Percentiles rank a stretch among this genome's conserved stretches.
These are phyloP conservation scores for Neoarius graeffei DNA, from an alignment of 2,113 vertebrate genomes.

Conservation along the genomic window DNA sequence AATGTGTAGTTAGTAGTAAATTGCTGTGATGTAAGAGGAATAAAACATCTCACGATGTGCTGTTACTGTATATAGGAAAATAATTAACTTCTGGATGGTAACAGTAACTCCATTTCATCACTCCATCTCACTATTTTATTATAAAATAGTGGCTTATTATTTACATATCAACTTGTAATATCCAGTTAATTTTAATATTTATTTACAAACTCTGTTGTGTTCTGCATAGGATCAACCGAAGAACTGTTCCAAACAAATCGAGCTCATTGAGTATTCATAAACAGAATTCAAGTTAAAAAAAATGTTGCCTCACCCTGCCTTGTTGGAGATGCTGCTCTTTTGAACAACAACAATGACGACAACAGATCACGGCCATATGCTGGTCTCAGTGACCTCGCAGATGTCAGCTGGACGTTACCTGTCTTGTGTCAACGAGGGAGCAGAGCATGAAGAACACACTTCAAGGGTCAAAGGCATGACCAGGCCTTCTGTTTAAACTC, in stretches of 20 bases:
- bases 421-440: conserved; percentile 4
- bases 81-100: background rate
- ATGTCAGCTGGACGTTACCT: background rate
- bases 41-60: too few relatives aligned
- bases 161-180: background rate
- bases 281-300: background rate
- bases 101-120: background rate
- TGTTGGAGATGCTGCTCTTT: conserved; percentile 13
- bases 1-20: too few relatives aligned
- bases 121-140: background rate
- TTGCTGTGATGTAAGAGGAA: too few relatives aligned
- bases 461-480: conserved; percentile 16
- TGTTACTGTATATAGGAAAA: background rate
- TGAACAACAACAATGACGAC: background rate
- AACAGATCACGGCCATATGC: conserved; percentile 32
- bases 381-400: background rate
- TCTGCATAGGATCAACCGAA: background rate
- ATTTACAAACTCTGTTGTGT: background rate
- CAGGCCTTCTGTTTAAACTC: conserved; percentile 16
- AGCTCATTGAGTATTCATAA: background rate
- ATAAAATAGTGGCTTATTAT: background rate
- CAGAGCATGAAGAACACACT: conserved; percentile 28
- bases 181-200: background rate
- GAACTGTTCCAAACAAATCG: background rate
- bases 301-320: background rate